Evolutionary conservation across 1,140 invertebrate genomes (phyloP), one percentile per base, ranked within the genome.

Genomic region (Panagrolaimus sp.): DNA sequence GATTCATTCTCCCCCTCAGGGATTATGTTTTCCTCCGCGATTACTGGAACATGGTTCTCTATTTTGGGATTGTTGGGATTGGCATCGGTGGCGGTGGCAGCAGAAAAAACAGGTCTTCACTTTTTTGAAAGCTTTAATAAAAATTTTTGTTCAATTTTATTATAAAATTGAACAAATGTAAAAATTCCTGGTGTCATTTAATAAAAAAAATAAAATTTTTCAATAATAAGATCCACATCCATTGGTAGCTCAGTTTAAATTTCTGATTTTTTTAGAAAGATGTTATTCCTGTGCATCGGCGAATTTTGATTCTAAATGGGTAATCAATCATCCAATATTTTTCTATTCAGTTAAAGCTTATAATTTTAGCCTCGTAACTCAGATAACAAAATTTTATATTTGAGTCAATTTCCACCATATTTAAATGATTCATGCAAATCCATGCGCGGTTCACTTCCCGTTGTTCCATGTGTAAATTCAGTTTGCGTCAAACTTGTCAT

Each of bases 31-130:
- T 38, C 32, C 2, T 38, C 32, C 2, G 32, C 32, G 7, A 38
- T 38, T 4, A 38, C 32, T 4, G 32, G 32, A 38, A 38, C 32
- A 38, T 58, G 52, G 52, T 21, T 58, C 17, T 58, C 52, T 28
- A 28, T 58, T 58, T 28, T 58, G 10, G 52, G 52, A 24, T 58
- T 58, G 52, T 58, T 58, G 52, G 52, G 52, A 4, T 28, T 58
- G 12, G 52, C 28, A 0, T 26, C 21, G 12, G 52, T 58, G 14
- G 52, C 52, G 8, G 52, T 58, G 0, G 10, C 21, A 12, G 52
- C 52, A 1, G 52, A 58, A 58, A 58, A 58, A 28, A 28, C 32
- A 38, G 32, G 32, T 38, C n/a, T n/a, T n/a, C n/a, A 38, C 2
- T 7, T 38, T 38, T 38, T 38, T 38, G 32, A 38, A 7, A 7